Conservation (phyloP, 1,140 invertebrate genomes). For the Harpegnathos saltator region DNA sequence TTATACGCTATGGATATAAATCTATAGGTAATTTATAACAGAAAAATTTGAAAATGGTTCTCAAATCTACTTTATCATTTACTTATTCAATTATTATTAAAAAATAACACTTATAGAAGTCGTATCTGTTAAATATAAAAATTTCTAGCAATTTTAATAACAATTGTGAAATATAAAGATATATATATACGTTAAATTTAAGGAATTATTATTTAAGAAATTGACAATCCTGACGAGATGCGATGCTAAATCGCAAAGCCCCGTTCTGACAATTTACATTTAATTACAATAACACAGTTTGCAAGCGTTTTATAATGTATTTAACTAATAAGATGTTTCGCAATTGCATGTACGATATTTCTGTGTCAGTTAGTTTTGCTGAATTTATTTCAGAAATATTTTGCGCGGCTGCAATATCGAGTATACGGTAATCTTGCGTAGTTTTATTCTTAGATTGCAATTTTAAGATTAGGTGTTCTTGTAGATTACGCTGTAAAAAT, state of each 20-base stretch:
- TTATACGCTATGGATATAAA: too few species aligned
- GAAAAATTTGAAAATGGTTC: too few species aligned
- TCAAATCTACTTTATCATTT: too few species aligned
- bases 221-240: background rate
- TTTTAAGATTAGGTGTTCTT: slow-evolving; percentile 17
- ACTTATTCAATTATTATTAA: too few species aligned
- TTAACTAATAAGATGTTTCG: slow-evolving; percentile 36
- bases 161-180: too few species aligned
- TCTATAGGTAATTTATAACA: too few species aligned
- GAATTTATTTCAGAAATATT: slow-evolving; percentile 58
- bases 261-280: slow-evolving; percentile 1
- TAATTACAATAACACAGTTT: slow-evolving; percentile 33
- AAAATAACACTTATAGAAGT: too few species aligned
- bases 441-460: slow-evolving; percentile 20
- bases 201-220: background rate
- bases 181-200: background rate
- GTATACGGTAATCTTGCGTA: slow-evolving; percentile 38
- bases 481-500: slow-evolving; percentile 28
- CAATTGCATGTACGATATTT: slow-evolving; percentile 60
- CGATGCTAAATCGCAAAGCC: slow-evolving; percentile 1
- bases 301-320: slow-evolving; percentile 28
- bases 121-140: too few species aligned
- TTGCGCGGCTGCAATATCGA: slow-evolving; percentile 31
- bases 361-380: slow-evolving; percentile 40
- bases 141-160: too few species aligned